Evolutionary conservation across 2,888 invertebrate species (phyloP), one percentile per base, ranked within the genome.

Genomic region (Drepanosiphum platanoidis): DNA sequence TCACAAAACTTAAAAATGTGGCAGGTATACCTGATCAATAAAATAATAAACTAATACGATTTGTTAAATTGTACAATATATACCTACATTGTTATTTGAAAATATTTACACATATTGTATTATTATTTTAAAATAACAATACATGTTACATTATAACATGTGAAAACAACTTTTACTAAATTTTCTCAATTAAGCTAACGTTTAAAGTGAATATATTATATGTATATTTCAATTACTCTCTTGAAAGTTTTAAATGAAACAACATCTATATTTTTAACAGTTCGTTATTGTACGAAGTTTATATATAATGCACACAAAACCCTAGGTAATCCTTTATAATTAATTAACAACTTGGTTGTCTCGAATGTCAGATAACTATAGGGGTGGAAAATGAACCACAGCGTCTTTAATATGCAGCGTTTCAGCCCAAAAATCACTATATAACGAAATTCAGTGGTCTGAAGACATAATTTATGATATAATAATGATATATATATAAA

Each of bases 341-440:
- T 81, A 81, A 81, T 71, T 71, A 81, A 81, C 80, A 70, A 36
- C 71, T 81, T 22, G 52, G 39, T 58, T 71, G 81, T 71, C 71
- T 58, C 22, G 39, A 71, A 71, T 58, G 71, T 71, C 81, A 71
- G 58, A 79, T 46, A 27, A 66, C 32, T 30, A 77, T 27, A 61
- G 71, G 81, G 71, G 81, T 39, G 58, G 81, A 71, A 81, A 81
- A 71, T 58, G 22, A 81, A 81, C 71, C 81, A 30, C 58, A 70
- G 71, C n/a, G n/a, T 13, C 70, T 71, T 81, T 71, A 81, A 81
- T 71, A 52, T n/a, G 7, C 30, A 71, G 71, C 15, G 30, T 81
- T 71, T 32, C 39, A 15, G 18, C 34, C 9, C 8, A 30, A n/a
- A n/a, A n/a, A 15, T 39, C 11, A 34, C 68, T 58, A 58, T n/a